These are phyloP conservation scores for Agrilus planipennis DNA, from an alignment of 1,140 invertebrate genomes.

Conservation along the genomic window DNA sequence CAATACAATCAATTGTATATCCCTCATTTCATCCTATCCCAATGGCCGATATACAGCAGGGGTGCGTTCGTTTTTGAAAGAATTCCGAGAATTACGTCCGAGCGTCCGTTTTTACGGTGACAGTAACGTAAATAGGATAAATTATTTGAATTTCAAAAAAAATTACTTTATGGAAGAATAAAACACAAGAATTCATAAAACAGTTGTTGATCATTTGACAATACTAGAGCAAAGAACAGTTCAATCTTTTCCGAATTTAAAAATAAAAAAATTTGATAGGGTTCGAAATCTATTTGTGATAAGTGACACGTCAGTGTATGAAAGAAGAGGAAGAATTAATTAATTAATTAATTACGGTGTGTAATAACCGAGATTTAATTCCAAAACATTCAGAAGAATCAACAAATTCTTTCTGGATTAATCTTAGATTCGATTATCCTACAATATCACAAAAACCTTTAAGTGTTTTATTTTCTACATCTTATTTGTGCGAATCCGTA, in stretches of 20 bases:
- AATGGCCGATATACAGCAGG: too few relatives aligned
- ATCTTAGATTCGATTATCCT: conserved; percentile 8
- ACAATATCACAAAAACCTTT: conserved; percentile 12
- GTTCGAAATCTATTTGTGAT: conserved; percentile 5
- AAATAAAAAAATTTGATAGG: conserved; percentile 4
- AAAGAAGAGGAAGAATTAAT: conserved; percentile 14
- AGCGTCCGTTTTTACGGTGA: too few relatives aligned
- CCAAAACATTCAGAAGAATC: conserved; percentile 12
- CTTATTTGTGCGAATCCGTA: conserved; percentile 25
- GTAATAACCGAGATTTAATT: conserved; percentile 12
- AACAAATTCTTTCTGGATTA: conserved; percentile 14
- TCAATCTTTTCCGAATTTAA: conserved; percentile 3
- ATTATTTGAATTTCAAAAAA: too few relatives aligned
- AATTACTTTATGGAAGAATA: conserved; percentile 12
- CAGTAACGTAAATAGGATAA: too few relatives aligned
- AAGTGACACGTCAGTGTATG: conserved; percentile 8
- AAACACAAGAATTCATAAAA: conserved; percentile 6
- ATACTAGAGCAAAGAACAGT: conserved; percentile 3
- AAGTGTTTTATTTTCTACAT: conserved; percentile 25
- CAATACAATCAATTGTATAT: too few relatives aligned
- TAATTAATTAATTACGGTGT: conserved; percentile 6
- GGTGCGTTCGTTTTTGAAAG: too few relatives aligned
- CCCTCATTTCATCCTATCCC: too few relatives aligned
- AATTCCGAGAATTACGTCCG: too few relatives aligned
- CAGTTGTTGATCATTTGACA: conserved; percentile 5